Percentiles rank a stretch among this genome's conserved stretches.
These are phyloP conservation scores for Atherix ibis DNA, from an alignment of 2,888 invertebrate species.

Conservation along the genomic window DNA sequence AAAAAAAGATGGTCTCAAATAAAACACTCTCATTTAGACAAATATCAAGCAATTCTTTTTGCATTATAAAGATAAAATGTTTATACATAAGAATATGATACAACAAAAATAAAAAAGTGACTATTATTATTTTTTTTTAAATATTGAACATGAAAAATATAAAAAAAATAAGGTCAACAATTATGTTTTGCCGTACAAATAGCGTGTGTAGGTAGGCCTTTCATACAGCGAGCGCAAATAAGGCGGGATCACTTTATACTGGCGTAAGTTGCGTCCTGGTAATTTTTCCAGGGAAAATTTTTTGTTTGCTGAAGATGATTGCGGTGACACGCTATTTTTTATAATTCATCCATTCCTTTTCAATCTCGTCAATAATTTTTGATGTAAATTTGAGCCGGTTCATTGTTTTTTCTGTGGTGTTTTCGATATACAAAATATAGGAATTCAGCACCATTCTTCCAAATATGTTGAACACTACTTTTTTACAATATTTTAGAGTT, in stretches of 20 bases:
- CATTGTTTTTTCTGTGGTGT: conserved; percentile 11
- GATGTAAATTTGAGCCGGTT: conserved; percentile 16
- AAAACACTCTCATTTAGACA: background rate
- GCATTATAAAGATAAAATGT: conserved; percentile 2
- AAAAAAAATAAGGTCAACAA: conserved; percentile 2
- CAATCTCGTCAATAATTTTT: too few relatives aligned
- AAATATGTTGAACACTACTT: conserved; percentile 16
- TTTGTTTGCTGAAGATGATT: conserved; percentile 7
- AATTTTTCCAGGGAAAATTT: conserved; percentile 11
- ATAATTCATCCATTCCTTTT: conserved; percentile 12
- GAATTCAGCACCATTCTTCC: too few relatives aligned
- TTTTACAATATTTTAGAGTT: conserved; percentile 18
- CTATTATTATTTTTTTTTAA: conserved; percentile 1
- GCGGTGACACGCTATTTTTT: conserved; percentile 7
- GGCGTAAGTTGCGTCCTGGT: conserved; percentile 13
- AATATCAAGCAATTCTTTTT: conserved; percentile 2
- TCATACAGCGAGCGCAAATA: conserved; percentile 2
- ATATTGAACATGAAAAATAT: conserved; percentile 1
- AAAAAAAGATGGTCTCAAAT: background rate
- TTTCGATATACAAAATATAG: conserved; percentile 16
- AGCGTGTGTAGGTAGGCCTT: conserved; percentile 4
- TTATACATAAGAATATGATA: conserved; percentile 1
- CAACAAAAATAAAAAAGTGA: conserved; percentile 4
- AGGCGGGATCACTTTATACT: conserved; percentile 4
- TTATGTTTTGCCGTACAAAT: conserved; percentile 3